Percentiles rank a stretch among this genome's conserved stretches.
Conservation (phyloP, 2,797 vertebrate genomes). For the Mus spretus region DNA sequence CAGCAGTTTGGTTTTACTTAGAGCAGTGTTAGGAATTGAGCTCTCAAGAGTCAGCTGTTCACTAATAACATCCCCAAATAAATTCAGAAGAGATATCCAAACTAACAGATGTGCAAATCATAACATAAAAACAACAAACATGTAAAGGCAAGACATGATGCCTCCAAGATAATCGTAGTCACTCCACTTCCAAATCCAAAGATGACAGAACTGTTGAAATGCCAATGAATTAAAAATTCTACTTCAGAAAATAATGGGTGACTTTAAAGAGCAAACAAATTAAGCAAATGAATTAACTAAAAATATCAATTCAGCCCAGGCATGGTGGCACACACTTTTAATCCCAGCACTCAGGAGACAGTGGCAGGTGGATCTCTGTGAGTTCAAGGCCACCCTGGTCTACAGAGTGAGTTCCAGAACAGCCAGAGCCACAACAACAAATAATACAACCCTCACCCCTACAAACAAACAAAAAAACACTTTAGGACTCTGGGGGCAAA, state of each 20-base stretch:
- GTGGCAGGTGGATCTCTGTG: neutral
- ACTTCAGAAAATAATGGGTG: neutral
- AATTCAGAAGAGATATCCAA: neutral
- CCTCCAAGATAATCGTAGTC: neutral
- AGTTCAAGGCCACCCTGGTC: neutral
- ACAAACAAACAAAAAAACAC: neutral
- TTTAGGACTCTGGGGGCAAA: neutral
- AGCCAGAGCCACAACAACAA: neutral
- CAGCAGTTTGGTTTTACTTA: neutral
- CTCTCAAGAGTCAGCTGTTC: neutral
- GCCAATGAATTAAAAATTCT: neutral
- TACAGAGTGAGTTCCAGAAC: neutral
- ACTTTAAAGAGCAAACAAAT: neutral
- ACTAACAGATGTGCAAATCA: neutral
- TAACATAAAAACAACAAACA: neutral
- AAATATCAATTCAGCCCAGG: neutral
- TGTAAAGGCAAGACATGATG: neutral
- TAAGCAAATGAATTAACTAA: neutral
- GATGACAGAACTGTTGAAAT: neutral
- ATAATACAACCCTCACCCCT: neutral
- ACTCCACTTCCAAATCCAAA: neutral
- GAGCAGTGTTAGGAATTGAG: neutral
- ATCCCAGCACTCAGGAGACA: neutral
- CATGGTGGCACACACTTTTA: neutral
- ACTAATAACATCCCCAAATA: neutral